Base-by-base conservation (phyloP, 2,888 invertebrate species). In the Orthonevra nobilis region DNA sequence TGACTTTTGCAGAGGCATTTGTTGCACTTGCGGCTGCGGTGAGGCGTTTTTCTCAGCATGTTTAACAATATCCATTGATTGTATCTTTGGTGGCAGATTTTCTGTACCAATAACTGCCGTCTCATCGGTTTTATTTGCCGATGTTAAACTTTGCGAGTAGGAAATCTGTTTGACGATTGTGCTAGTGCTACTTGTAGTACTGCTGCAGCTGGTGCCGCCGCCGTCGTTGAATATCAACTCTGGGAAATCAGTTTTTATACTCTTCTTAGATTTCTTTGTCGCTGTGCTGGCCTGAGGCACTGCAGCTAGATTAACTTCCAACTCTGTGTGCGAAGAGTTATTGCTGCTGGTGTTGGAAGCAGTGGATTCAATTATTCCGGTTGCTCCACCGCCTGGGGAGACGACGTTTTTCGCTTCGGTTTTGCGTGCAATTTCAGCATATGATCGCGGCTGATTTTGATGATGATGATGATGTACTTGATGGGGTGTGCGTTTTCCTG, bases 361-460 rank as follows among this genome's bases (percentile, higher is more conserved):
- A 3, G 73, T 74, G 20, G 70, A 72, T 20, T 85, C 85, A 26
- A 85, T 74, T 5, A 58, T 60, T 50, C 14, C 40, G 3, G 32
- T 48, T 2, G 42, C 14, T 6, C 44, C 46, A 17, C 32, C 46
- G 14, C 34, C 28, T 7, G 58, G 61, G n/a, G n/a, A n/a, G n/a
- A n/a, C n/a, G n/a, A 12, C 58, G 6, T 17, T 82, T 52, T 60
- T 72, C 20, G 82, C 75, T 15, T 83, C 81, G 52, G 87, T 85
- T 69, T 85, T 84, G 82, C 93, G 92, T 54, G 95, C 94, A 84
- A 96, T 96, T 85, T 95, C 96, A 0, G 96, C 96, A 89, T 96
- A 96, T 9, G 95, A 95, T 87, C 85, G 90, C 83, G 84, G 89
- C 83, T 82, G 88, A 83, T 82, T 84, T 81, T 83, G 88, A 58